Base-by-base conservation (phyloP, 2,888 invertebrate genomes). In the Meghimatium bilineatum region DNA sequence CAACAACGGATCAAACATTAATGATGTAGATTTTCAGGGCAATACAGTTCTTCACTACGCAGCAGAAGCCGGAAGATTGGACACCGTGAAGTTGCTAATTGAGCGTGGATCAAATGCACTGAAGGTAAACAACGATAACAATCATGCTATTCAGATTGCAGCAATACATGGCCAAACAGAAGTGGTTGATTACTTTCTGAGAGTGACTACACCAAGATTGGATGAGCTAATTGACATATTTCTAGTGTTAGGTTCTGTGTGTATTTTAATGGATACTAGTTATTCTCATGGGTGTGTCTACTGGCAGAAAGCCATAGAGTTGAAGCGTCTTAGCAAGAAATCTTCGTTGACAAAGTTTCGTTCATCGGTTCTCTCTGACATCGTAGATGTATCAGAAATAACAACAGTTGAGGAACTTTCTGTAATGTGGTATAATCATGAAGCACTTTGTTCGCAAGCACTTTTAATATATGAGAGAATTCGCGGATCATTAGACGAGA, bases 41-140 rank as follows among this genome's bases (percentile, higher is more conserved):
- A 88, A 89, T 63, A 91, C 91, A 20, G 88, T 90, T 0, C 87
- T 91, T 77, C 92, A 92, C 86, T 91, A 92, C 86, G 92, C 92
- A 0, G 89, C 90, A 29, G 87, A 88, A 77, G 87, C 88, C 66
- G 90, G 90, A 20, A 89, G 91, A 81, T 66, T 88, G 23, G 88
- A 89, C 23, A 90, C 90, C 85, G 87, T 92, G 1, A 75, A 87
- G 78, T 66, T 90, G 75, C 88, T 92, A 38, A 52, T 91, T 6
- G 89, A 88, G 60, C 87, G 87, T 17, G 90, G 91, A 36, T 91
- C 89, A 0, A 83, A 86, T 23, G 89, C 87, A 74, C 85, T 89
- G 38, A 85, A 88, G 14, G 69, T 72, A 34, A 90, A 91, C 85
- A 85, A 77, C 1, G 88, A 89, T 1, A 66, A 34, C 0, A 71